These are phyloP conservation scores for Tenthredo amoena DNA, from an alignment of 2,888 invertebrate species.

Conservation along the genomic window DNA sequence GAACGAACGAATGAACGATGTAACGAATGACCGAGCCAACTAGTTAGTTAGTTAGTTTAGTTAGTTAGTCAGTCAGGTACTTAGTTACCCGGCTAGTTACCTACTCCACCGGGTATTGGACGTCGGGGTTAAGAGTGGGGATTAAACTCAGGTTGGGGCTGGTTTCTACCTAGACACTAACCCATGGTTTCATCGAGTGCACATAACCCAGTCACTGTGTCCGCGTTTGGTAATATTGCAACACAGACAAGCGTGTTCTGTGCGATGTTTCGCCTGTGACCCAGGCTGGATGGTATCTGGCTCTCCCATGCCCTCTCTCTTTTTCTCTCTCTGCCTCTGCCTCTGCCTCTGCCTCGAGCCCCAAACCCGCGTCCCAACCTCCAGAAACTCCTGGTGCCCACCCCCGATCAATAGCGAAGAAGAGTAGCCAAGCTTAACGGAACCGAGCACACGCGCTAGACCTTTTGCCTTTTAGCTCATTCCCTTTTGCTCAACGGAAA, in stretches of 20 bases:
- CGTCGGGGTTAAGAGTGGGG: slow-evolving; percentile 4
- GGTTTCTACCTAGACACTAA: not conserved
- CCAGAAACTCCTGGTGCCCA: slow-evolving; percentile 42
- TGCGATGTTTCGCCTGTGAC: slow-evolving; percentile 28
- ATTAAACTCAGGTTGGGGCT: not conserved
- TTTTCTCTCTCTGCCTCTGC: not conserved
- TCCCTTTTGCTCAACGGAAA: not conserved
- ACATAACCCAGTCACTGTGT: not conserved
- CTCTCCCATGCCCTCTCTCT: not conserved
- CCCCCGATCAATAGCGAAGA: slow-evolving; percentile 51
- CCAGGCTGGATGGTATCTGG: slow-evolving; percentile 31
- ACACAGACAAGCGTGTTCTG: slow-evolving; percentile 18
- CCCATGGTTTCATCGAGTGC: slow-evolving; percentile 28
- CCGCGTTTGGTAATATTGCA: not conserved
- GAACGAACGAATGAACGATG: not conserved
- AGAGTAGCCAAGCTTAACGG: slow-evolving; percentile 49
- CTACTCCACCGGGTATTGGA: slow-evolving; percentile 30
- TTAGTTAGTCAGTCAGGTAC: slow-evolving; percentile 31
- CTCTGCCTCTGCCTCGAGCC: slow-evolving; percentile 1
- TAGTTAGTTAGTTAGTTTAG: slow-evolving; percentile 9
- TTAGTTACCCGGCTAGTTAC: slow-evolving; percentile 34
- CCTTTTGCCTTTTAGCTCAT: slow-evolving; percentile 23
- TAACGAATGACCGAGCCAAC: slow-evolving; percentile 1
- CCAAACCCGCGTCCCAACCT: slow-evolving; percentile 23
- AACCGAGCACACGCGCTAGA: slow-evolving; percentile 45